A percentile compares a stretch with the other conserved stretches of the same genome.
These are phyloP conservation scores for Sandelia bainsii DNA, from an alignment of 2,797 vertebrate species.

Conservation along the genomic window DNA sequence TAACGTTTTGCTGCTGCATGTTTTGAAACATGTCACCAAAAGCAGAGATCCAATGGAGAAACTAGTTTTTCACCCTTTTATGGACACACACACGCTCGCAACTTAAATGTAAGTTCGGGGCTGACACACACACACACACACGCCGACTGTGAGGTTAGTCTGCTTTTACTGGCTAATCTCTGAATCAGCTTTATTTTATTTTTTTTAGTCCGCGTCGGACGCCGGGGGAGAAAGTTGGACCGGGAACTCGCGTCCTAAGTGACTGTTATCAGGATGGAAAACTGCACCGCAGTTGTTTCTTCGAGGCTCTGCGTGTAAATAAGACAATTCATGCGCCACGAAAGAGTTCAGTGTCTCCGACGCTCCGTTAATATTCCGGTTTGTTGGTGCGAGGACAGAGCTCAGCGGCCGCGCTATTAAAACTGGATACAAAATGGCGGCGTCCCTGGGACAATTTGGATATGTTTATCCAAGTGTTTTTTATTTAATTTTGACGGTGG, in stretches of 20 bases:
- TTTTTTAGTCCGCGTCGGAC: conserved; percentile 67
- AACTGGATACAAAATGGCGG: conserved; percentile 91
- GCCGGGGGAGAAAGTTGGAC: conserved; percentile 73
- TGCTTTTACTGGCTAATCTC: conserved; percentile 35
- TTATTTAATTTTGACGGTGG: conserved; percentile 78
- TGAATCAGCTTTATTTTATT: conserved; percentile 71
- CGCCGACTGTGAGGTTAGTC: neutral
- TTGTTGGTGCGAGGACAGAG: conserved; percentile 69
- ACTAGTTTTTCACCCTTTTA: conserved; percentile 50
- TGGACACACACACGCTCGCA: conserved; percentile 20
- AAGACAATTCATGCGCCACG: conserved; percentile 45
- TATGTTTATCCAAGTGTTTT: conserved; percentile 74
- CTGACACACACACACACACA: no score
- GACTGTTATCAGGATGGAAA: conserved; percentile 54
- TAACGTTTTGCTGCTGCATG: conserved; percentile 20
- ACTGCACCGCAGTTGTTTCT: neutral
- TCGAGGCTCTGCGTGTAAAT: neutral
- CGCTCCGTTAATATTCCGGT: conserved; percentile 61
- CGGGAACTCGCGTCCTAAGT: conserved; percentile 62
- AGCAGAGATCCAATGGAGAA: conserved; percentile 17
- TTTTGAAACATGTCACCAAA: conserved; percentile 49
- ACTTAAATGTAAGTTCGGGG: conserved; percentile 28
- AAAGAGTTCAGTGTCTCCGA: conserved; percentile 13
- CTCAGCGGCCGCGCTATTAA: conserved; percentile 79
- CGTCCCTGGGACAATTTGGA: conserved; percentile 82